Evolutionary conservation across 2,888 invertebrate species (phyloP), one percentile per base, ranked within the genome.

Genomic region (Caprella mutica): DNA sequence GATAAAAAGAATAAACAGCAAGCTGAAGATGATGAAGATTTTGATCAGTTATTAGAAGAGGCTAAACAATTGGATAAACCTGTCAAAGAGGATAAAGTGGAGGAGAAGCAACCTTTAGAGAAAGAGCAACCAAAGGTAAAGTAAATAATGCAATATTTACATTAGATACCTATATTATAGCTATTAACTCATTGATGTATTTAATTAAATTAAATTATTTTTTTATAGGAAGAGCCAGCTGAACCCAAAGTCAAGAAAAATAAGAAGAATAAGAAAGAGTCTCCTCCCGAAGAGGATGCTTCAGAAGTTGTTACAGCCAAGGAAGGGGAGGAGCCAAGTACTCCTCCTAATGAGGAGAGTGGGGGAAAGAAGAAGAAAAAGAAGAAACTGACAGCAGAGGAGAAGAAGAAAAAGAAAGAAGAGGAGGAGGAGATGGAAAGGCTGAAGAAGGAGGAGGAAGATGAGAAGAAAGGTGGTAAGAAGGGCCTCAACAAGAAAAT

Each of bases 141-240:
- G 92, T 92, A 72, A 90, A 92, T 67, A 90, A 93, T 71, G 93
- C 93, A 70, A 78, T 82, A 42, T 69, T 77, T 17, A 71, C n/a
- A n/a, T n/a, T n/a, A n/a, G n/a, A n/a, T n/a, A n/a, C n/a, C n/a
- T n/a, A n/a, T n/a, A n/a, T n/a, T n/a, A n/a, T n/a, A n/a, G n/a
- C n/a, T n/a, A n/a, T n/a, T n/a, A n/a, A n/a, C n/a, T n/a, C n/a
- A n/a, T n/a, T n/a, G n/a, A n/a, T n/a, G n/a, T n/a, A n/a, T n/a
- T n/a, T n/a, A n/a, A n/a, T n/a, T n/a, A n/a, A n/a, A n/a, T n/a
- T n/a, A n/a, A n/a, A n/a, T n/a, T n/a, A n/a, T n/a, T n/a, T n/a
- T n/a, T n/a, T n/a, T n/a, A n/a, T n/a, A n/a, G n/a, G n/a, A n/a
- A n/a, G n/a, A n/a, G n/a, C n/a, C n/a, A n/a, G n/a, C n/a, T n/a